Evolutionary conservation across 1,140 invertebrate species (phyloP).

Genomic region (Leptopilina boulardi): DNA sequence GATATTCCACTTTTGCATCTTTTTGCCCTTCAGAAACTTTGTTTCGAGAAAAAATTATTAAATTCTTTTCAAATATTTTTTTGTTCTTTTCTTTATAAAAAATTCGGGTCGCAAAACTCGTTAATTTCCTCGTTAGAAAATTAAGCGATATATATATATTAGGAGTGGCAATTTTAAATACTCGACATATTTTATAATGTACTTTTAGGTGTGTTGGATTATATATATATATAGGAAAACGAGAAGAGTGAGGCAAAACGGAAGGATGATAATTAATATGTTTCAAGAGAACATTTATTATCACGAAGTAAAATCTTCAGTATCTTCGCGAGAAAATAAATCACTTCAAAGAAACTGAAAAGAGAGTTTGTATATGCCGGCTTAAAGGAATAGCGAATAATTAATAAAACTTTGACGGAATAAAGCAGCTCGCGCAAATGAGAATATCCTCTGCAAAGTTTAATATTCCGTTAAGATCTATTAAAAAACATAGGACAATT

Average conservation of each 20-base stretch:
- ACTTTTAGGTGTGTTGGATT: too few species aligned
- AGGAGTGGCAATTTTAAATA: not conserved
- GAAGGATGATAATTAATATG: conserved; percentile 12
- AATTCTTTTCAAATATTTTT: too few species aligned
- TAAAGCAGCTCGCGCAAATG: not conserved
- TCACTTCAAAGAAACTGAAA: not conserved
- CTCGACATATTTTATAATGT: too few species aligned
- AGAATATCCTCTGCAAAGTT: not conserved
- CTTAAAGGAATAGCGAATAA: not conserved
- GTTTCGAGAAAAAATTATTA: too few species aligned
- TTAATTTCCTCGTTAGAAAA: not conserved
- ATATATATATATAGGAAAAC: too few species aligned
- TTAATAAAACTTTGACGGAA: conserved; percentile 21
- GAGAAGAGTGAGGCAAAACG: not conserved
- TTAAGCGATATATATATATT: too few species aligned
- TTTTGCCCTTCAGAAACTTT: too few species aligned
- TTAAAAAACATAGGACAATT: not conserved
- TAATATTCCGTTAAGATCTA: conserved; percentile 4
- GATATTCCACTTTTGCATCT: too few species aligned
- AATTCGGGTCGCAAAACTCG: not conserved
- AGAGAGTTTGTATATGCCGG: not conserved
- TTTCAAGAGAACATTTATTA: conserved; percentile 13
- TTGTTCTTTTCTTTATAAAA: too few species aligned
- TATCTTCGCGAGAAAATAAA: not conserved
- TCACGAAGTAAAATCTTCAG: not conserved